Conservation (phyloP, 2,888 invertebrate species). For the Adelognathus sp. region DNA sequence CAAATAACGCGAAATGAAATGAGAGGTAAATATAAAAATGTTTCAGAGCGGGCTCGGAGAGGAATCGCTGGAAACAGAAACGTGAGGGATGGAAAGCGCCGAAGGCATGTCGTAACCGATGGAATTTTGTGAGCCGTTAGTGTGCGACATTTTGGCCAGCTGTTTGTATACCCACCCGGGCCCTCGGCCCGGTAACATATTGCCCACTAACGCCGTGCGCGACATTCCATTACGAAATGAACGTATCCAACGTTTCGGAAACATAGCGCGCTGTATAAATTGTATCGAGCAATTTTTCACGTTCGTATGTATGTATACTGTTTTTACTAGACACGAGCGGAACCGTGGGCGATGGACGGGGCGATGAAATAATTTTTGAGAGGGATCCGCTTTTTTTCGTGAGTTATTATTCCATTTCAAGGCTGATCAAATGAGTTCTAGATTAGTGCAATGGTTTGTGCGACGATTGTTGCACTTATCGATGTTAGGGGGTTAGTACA, state of each 20-base stretch:
- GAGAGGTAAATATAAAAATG: conserved; percentile 64
- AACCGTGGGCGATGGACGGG: not conserved
- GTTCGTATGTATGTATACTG: not conserved
- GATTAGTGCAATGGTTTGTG: too few relatives aligned
- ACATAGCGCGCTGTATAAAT: not conserved
- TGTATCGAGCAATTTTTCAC: not conserved
- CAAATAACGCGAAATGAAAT: conserved; percentile 58
- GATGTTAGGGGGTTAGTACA: too few relatives aligned
- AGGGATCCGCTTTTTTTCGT: not conserved
- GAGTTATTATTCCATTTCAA: not conserved
- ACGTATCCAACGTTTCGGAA: conserved; percentile 38
- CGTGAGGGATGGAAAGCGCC: not conserved
- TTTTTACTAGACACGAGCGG: not conserved
- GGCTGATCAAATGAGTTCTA: too few relatives aligned
- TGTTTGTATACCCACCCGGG: conserved; percentile 61
- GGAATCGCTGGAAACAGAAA: conserved; percentile 14
- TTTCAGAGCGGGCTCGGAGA: conserved; percentile 12
- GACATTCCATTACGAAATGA: conserved; percentile 53
- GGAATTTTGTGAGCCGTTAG: conserved; percentile 74
- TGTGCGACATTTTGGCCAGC: conserved; percentile 70
- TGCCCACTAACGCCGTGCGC: conserved; percentile 60
- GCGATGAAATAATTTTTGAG: too few relatives aligned
- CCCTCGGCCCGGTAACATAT: conserved; percentile 63
- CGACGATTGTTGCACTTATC: too few relatives aligned
- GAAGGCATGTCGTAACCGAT: conserved; percentile 57